A percentile compares a stretch with the other conserved stretches of the same genome.
phyloP scores from a whole-genome alignment of 2,113 vertebrate species.

The Elanus axillaris region DNA sequence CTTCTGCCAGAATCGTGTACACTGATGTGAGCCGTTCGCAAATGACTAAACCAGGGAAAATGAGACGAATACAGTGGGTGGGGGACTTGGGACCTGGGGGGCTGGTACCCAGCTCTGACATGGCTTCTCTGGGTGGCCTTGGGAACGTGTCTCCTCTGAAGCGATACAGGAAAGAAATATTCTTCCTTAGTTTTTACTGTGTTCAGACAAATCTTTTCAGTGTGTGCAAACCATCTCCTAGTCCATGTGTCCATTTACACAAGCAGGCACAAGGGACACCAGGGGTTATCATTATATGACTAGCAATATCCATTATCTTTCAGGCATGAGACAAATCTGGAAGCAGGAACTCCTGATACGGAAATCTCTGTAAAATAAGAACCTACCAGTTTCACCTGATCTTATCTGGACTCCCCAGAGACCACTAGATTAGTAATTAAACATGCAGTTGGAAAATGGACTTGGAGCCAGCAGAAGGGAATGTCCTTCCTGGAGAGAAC shows the following conservation, averaged over 20 bases:
- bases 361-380: neutral
- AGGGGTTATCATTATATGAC: neutral
- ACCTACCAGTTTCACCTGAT: neutral
- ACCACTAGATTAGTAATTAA: neutral
- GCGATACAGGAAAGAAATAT: neutral
- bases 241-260: rapidly evolving
- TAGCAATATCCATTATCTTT: neutral
- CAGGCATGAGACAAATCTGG: neutral
- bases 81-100: neutral
- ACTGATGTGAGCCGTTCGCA: rapidly evolving
- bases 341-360: neutral
- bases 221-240: neutral
- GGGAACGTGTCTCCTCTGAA: neutral
- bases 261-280: neutral
- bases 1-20: neutral
- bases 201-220: neutral
- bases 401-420: neutral
- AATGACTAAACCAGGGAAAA: neutral
- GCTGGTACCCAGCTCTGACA: neutral
- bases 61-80: neutral
- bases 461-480: neutral
- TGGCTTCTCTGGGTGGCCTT: neutral
- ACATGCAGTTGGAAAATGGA: neutral
- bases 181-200: neutral
- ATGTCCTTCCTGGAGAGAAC: neutral